These are phyloP conservation scores for Hozukius guyotensis DNA, from an alignment of 2,797 vertebrate genomes.

Conservation along the genomic window DNA sequence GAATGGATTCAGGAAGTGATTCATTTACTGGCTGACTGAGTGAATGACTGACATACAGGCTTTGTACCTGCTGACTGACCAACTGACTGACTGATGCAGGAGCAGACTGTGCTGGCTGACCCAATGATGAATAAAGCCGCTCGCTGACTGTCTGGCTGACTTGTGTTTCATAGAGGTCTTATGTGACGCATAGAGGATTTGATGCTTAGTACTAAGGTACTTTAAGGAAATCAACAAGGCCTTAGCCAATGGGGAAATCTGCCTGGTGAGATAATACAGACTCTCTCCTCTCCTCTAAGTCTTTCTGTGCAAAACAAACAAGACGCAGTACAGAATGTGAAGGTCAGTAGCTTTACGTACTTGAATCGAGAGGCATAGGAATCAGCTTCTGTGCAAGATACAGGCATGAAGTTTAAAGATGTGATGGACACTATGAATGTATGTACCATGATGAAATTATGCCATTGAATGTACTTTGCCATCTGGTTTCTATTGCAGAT, in stretches of 20 bases:
- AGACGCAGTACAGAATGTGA: background rate
- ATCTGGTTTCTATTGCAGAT: background rate
- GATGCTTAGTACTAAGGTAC: background rate
- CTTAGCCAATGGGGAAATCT: slow-evolving; percentile 1
- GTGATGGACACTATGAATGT: background rate
- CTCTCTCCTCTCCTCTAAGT: background rate
- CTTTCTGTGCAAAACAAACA: background rate
- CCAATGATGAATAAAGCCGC: slow-evolving; percentile 19
- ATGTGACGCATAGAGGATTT: slow-evolving; percentile 2
- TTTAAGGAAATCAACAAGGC: slow-evolving; percentile 7
- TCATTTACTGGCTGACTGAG: slow-evolving; percentile 63
- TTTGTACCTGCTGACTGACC: slow-evolving; percentile 26
- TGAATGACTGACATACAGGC: slow-evolving; percentile 45
- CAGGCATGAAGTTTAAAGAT: background rate
- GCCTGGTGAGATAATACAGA: slow-evolving; percentile 10
- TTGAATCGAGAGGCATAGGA: background rate
- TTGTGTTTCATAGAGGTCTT: slow-evolving; percentile 5
- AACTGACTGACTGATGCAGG: background rate
- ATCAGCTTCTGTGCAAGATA: background rate
- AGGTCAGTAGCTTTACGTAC: slow-evolving; percentile 4
- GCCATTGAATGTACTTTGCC: background rate
- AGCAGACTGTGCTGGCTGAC: background rate
- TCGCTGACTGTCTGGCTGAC: slow-evolving; percentile 3
- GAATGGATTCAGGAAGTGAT: slow-evolving; percentile 64
- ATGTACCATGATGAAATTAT: background rate